These are phyloP conservation scores for Caretta caretta DNA, from an alignment of 2,113 vertebrate species.

Conservation along the genomic window DNA sequence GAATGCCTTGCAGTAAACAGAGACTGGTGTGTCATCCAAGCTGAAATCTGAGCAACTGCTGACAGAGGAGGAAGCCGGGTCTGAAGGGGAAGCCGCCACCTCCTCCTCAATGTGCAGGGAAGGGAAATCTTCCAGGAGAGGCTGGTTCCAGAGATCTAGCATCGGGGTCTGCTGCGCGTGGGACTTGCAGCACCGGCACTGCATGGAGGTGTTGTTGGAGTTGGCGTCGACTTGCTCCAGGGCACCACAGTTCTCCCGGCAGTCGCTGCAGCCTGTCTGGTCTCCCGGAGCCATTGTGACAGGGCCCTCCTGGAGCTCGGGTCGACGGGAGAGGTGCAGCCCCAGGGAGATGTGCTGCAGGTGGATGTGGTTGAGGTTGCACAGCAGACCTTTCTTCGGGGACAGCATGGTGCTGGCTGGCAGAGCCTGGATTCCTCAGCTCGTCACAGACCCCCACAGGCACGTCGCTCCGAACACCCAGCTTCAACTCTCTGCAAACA, in stretches of 20 bases:
- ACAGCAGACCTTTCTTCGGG: conserved; percentile 79
- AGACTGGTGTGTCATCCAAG: conserved; percentile 87
- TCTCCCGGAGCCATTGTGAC: conserved; percentile 64
- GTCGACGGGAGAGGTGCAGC: conserved; percentile 79
- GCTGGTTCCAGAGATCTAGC: conserved; percentile 35
- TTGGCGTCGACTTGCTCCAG: conserved; percentile 87
- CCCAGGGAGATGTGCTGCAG: conserved; percentile 85
- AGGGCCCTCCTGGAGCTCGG: conserved; percentile 74
- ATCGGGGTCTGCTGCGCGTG: conserved; percentile 76
- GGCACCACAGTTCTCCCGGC: not conserved
- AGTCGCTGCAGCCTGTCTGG: conserved; percentile 48
- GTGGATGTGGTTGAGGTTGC: conserved; percentile 85
- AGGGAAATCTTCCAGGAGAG: not conserved
- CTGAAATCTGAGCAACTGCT: conserved; percentile 96
- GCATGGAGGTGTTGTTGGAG: conserved; percentile 91
- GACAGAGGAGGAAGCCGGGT: conserved; percentile 90
- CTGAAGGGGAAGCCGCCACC: conserved; percentile 85
- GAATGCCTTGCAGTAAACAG: conserved; percentile 80
- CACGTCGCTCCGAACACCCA: conserved; percentile 36
- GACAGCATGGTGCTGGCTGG: conserved; percentile 75
- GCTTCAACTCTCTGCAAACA: conserved; percentile 19
- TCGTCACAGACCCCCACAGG: not conserved
- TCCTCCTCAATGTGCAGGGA: conserved; percentile 78
- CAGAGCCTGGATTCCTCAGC: not conserved
- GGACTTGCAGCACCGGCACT: conserved; percentile 89